Evolutionary conservation across 2,888 invertebrate genomes (phyloP).

Genomic region (Nephrotoma guestfalica): DNA sequence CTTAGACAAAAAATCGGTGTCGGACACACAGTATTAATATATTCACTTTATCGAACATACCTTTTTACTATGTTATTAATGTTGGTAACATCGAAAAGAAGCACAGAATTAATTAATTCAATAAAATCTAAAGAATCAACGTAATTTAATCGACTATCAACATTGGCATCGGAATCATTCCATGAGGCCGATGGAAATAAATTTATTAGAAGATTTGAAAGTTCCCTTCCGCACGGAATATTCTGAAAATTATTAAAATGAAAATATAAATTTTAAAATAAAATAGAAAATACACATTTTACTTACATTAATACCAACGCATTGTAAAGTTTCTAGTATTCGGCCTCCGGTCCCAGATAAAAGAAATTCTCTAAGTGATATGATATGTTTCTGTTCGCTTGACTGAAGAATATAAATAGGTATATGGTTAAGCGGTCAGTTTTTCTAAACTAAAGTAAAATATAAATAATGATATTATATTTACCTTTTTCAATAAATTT

Average conservation of each 20-base stretch:
- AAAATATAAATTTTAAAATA: background rate
- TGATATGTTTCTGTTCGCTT: slow-evolving; percentile 28
- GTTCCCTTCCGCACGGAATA: slow-evolving; percentile 26
- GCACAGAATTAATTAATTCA: background rate
- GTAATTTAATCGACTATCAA: background rate
- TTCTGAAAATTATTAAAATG: slow-evolving; percentile 17
- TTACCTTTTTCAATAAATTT: slow-evolving; percentile 2
- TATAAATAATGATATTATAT: background rate
- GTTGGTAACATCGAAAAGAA: background rate
- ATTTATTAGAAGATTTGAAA: slow-evolving; percentile 26
- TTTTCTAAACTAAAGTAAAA: background rate
- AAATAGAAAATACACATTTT: background rate
- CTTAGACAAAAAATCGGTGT: background rate
- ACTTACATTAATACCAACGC: slow-evolving; percentile 25
- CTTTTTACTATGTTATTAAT: background rate
- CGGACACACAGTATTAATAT: background rate
- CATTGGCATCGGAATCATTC: slow-evolving; percentile 17
- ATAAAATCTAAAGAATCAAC: background rate
- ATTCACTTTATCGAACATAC: background rate
- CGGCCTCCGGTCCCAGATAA: slow-evolving; percentile 27
- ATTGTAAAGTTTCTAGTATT: slow-evolving; percentile 23
- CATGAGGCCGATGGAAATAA: slow-evolving; percentile 30
- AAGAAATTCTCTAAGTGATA: slow-evolving; percentile 27
- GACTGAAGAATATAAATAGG: slow-evolving; percentile 17
- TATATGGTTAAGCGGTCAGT: background rate